Evolutionary conservation across 2,113 vertebrate species (phyloP), one percentile per base, ranked within the genome.

Genomic region (Dendrocopos noguchii): DNA sequence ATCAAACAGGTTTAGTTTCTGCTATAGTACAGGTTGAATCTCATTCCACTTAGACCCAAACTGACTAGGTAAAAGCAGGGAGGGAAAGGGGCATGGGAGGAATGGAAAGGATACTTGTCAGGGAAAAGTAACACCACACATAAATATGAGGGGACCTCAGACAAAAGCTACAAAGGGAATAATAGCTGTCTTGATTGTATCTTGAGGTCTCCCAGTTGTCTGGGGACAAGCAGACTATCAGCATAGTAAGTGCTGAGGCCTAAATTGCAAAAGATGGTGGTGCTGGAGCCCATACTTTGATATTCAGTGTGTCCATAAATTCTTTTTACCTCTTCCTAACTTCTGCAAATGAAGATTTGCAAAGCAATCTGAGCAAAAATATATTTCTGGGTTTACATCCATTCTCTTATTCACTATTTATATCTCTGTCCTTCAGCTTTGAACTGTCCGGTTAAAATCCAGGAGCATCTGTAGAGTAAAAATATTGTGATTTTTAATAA

Each of bases 71-170:
- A 66, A 68, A 46, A 59, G 0, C 7, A 1, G 27, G 10, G 42
- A 19, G 8, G 18, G 4, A 3, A 1, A 31, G 17, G 7, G 8
- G 21, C 39, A 18, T 8, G 3, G 6, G 50, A 2, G 1, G 4
- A 4, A 3, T 15, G 12, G 33, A 25, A 7, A 19, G 12, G 13
- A 39, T n/a, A 4, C 1, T 11, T 63, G 11, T 2, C 39, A 76
- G 25, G 5, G 13, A 71, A 86, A 74, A 42, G 6, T 50, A 34
- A 31, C 9, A 31, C 3, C 12, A 1, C 22, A 31, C 7, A 7
- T 3, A 64, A 72, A 34, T 21, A 27, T 3, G 8, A 53, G 36
- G 9, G 3, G 67, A 5, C 2, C 17, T 81, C 17, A n/a, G 60
- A 81, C 70, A 28, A 72, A 81, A 76, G 11, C 22, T 55, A 17